A percentile compares a stretch with the other conserved stretches of the same genome.
These are phyloP conservation scores for Oceanodroma tethys DNA, from an alignment of 2,113 vertebrate genomes.

Conservation along the genomic window DNA sequence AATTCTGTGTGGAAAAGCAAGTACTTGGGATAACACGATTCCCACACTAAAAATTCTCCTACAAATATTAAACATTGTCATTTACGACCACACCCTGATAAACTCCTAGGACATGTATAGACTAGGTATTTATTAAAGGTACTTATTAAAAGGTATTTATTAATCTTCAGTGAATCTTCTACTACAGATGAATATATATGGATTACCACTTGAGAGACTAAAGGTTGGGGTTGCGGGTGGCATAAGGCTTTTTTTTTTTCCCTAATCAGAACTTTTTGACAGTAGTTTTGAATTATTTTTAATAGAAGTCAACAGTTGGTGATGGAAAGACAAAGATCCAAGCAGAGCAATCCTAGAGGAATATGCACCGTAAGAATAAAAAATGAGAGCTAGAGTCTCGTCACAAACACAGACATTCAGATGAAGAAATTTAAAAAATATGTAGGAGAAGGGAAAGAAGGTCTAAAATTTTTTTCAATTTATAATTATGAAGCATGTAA, in stretches of 20 bases:
- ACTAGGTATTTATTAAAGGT: not conserved
- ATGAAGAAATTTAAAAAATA: not conserved
- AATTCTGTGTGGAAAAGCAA: not conserved
- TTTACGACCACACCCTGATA: not conserved
- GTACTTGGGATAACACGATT: not conserved
- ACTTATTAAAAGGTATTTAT: not conserved
- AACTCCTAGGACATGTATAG: not conserved
- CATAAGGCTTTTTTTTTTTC: not conserved
- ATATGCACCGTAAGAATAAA: not conserved
- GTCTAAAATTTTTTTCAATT: not conserved
- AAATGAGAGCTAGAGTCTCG: not conserved
- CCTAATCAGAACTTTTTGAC: not conserved
- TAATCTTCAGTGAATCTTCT: not conserved
- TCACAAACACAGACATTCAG: not conserved
- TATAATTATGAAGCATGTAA: not conserved
- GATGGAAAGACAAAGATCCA: not conserved
- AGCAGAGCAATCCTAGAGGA: not conserved
- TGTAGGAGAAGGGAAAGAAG: not conserved
- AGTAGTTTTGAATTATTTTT: not conserved
- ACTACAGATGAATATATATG: not conserved
- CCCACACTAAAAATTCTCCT: not conserved
- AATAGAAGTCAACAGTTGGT: not conserved
- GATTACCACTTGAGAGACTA: not conserved
- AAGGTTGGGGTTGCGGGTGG: not conserved
- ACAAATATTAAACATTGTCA: not conserved